A percentile compares a stretch with the other conserved stretches of the same genome.
These are phyloP conservation scores for Cryptophagus acutangulus DNA, from an alignment of 2,888 invertebrate genomes.

Conservation along the genomic window DNA sequence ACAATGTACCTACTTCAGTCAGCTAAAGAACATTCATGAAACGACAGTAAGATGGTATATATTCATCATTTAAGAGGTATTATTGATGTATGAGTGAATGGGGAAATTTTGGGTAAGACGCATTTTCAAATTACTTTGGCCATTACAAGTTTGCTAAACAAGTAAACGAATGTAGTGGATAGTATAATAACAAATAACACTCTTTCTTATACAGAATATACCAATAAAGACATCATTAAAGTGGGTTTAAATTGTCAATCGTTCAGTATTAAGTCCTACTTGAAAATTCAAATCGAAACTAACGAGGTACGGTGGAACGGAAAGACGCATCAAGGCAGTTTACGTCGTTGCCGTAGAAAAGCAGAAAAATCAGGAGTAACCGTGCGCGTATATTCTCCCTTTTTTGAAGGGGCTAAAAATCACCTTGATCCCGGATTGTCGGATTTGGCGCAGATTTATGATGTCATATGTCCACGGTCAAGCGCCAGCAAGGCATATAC, in stretches of 20 bases:
- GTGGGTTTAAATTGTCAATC: constrained; percentile 4
- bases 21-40: too few relatives aligned
- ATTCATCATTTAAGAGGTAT: too few relatives aligned
- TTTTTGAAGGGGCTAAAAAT: constrained; percentile 5
- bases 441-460: constrained; percentile 20
- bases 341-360: constrained; percentile 12
- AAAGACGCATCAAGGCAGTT: too few relatives aligned
- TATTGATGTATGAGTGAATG: too few relatives aligned
- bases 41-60: too few relatives aligned
- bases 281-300: constrained; percentile 8
- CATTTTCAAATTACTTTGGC: too few relatives aligned
- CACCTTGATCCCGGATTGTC: constrained; percentile 18
- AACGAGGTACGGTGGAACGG: constrained; percentile 3
- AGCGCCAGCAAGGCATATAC: constrained; percentile 12
- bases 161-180: not conserved
- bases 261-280: constrained; percentile 5
- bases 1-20: too few relatives aligned
- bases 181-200: constrained; percentile 2
- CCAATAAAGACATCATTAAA: constrained; percentile 8
- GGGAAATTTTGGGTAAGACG: too few relatives aligned
- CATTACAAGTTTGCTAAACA: too few relatives aligned
- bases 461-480: constrained; percentile 22
- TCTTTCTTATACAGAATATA: not conserved
- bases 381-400: not conserved
- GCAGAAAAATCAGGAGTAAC: too few relatives aligned